Percentiles rank a stretch among this genome's conserved stretches.
Evolutionary conservation across 30 jellyfish, hydroid and myxozoan genomes (phyloP).

Genomic region (Pseudorhiza aurosa): DNA sequence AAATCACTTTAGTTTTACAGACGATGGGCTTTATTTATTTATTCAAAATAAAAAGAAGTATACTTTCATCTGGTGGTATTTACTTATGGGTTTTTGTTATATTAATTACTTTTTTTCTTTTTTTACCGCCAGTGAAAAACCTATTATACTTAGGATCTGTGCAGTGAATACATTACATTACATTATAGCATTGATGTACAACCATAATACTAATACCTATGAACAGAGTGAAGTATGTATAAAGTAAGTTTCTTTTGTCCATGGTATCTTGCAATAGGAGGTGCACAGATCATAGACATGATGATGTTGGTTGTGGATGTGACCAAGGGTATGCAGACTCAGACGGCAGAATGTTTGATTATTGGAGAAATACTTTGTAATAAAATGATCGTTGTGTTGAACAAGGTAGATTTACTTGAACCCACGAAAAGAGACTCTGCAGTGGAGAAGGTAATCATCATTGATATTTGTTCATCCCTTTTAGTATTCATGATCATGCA

Average conservation of each 20-base stretch:
- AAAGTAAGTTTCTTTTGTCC: not conserved
- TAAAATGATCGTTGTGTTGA: constrained; percentile 93
- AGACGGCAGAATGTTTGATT: constrained; percentile 99
- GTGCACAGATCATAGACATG: constrained; percentile 98
- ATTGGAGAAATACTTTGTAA: constrained; percentile 96
- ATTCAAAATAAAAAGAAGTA: too few relatives aligned
- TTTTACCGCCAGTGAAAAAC: too few relatives aligned
- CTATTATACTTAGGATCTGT: too few relatives aligned
- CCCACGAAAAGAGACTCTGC: constrained; percentile 64
- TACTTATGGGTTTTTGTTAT: too few relatives aligned
- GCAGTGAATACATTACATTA: too few relatives aligned
- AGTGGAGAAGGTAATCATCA: constrained; percentile 68
- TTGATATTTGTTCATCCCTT: not conserved
- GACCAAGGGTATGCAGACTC: constrained; percentile 98
- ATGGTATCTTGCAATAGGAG: too few relatives aligned
- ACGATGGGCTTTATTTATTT: too few relatives aligned
- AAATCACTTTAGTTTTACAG: too few relatives aligned
- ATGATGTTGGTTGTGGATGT: constrained; percentile 93
- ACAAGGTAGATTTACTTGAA: constrained; percentile 85
- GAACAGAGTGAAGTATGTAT: not conserved
- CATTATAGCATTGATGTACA: too few relatives aligned
- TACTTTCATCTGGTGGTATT: too few relatives aligned
- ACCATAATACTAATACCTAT: not conserved
- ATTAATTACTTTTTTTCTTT: too few relatives aligned
- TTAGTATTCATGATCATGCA: too few relatives aligned